These are phyloP conservation scores for Myripristis murdjan DNA, from an alignment of 2,797 vertebrate species.

Conservation along the genomic window DNA sequence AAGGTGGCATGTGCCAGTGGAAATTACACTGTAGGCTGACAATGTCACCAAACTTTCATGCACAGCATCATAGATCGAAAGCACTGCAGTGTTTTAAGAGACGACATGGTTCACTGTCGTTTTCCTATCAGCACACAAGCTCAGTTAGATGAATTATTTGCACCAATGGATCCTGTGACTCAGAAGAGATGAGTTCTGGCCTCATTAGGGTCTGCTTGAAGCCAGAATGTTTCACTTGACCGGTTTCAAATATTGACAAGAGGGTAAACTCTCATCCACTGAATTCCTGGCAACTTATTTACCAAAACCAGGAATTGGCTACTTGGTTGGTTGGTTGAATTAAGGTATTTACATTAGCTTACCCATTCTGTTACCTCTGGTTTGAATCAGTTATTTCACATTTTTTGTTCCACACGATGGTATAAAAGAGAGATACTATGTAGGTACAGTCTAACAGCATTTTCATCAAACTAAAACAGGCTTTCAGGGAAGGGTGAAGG, in stretches of 20 bases:
- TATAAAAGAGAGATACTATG: background rate
- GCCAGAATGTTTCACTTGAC: background rate
- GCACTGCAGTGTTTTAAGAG: background rate
- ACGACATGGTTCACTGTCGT: background rate
- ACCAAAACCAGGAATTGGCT: background rate
- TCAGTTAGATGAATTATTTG: background rate
- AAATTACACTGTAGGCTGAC: conserved; percentile 3
- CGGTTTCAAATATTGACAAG: background rate
- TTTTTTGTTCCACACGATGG: background rate
- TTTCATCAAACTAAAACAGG: background rate
- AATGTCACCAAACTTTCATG: background rate
- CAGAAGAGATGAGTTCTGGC: background rate
- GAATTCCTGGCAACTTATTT: background rate
- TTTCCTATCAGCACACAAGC: background rate
- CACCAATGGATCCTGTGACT: background rate
- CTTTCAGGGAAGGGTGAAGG: background rate
- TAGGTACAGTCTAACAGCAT: background rate
- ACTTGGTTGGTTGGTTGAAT: background rate
- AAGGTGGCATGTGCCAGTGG: background rate
- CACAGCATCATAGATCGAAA: background rate
- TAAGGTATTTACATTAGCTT: conserved; percentile 1
- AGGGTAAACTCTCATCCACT: background rate
- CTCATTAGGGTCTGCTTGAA: background rate
- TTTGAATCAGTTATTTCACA: background rate
- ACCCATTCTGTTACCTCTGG: background rate